Evolutionary conservation across 2,797 vertebrate species (phyloP).

Genomic region (Antrozous pallidus): DNA sequence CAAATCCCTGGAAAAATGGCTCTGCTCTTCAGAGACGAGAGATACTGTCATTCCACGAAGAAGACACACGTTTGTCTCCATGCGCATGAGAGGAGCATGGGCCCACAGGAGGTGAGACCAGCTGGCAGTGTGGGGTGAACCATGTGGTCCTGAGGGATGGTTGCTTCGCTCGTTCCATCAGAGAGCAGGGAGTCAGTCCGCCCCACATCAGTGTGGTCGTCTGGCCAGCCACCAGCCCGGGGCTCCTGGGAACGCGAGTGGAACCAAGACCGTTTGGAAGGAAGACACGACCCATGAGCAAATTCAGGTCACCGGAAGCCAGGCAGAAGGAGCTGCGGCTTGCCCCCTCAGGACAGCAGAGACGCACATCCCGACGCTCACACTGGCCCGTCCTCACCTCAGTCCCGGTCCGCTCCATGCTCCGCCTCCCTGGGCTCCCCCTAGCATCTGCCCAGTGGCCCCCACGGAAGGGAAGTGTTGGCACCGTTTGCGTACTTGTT

Average conservation of each 20-base stretch:
- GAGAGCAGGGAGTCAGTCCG: neutral
- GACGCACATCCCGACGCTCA: neutral
- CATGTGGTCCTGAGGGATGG: neutral
- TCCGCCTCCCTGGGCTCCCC: neutral
- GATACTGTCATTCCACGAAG: neutral
- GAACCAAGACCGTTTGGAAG: too few species aligned
- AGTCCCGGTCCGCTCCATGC: neutral
- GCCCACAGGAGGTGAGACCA: neutral
- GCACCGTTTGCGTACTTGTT: neutral
- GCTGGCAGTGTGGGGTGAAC: neutral
- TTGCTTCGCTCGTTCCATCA: neutral
- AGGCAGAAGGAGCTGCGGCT: neutral
- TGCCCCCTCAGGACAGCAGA: neutral
- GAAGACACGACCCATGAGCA: too few species aligned
- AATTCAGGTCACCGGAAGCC: too few species aligned
- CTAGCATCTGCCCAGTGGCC: neutral
- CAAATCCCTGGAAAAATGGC: neutral
- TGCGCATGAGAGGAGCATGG: neutral
- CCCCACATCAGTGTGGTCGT: neutral
- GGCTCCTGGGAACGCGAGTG: neutral
- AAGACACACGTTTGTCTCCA: neutral
- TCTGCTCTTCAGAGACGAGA: neutral
- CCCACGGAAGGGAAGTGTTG: neutral
- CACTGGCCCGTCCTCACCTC: neutral
- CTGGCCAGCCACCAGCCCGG: neutral